These are phyloP conservation scores for Epiblema foenella DNA, from an alignment of 2,888 invertebrate genomes.

Conservation along the genomic window DNA sequence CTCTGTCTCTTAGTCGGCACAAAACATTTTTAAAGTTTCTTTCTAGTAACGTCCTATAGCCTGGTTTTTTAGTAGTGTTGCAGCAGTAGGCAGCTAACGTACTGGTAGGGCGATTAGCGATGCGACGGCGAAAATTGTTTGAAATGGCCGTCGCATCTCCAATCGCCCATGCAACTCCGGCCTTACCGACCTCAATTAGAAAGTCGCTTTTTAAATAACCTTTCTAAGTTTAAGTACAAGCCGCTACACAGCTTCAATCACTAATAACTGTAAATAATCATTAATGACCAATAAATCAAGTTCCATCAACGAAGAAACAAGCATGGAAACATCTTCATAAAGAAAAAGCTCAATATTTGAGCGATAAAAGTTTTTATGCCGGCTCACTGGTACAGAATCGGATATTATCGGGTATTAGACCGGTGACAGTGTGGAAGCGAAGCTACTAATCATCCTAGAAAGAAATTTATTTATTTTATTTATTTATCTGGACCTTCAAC, in stretches of 20 bases:
- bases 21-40: no score
- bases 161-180: no score
- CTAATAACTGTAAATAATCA: constrained; percentile 15
- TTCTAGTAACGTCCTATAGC: no score
- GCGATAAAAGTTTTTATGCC: constrained; percentile 46
- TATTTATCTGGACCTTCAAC: no score
- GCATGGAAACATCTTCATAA: constrained; percentile 35
- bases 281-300: constrained; percentile 40
- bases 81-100: no score
- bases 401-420: constrained; percentile 12
- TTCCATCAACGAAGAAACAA: constrained; percentile 37
- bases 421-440: constrained; percentile 11
- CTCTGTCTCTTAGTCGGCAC: no score
- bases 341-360: constrained; percentile 43
- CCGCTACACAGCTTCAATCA: constrained; percentile 18
- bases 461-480: no score
- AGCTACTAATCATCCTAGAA: background rate
- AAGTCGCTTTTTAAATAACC: background rate
- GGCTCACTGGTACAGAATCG: constrained; percentile 26
- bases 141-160: no score
- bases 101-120: no score
- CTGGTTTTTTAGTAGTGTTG: no score
- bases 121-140: no score
- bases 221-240: background rate
- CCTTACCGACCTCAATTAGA: background rate